Conservation (phyloP, 2,113 vertebrate genomes). For the Saccopteryx bilineata region DNA sequence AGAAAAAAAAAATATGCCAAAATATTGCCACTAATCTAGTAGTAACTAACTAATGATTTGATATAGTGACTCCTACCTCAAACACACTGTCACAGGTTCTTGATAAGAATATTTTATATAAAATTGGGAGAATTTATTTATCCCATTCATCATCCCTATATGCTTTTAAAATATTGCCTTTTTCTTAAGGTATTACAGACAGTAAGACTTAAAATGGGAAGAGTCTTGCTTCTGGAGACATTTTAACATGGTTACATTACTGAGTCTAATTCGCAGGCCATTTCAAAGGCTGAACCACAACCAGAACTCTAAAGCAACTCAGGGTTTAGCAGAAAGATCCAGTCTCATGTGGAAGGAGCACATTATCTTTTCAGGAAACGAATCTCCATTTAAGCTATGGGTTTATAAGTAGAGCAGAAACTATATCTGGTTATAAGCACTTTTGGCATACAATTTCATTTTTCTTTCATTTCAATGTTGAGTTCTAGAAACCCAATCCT, state of each 20-base stretch:
- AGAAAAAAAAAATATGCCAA: background rate
- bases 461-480: background rate
- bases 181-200: background rate
- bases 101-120: background rate
- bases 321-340: background rate
- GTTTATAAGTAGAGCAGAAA: background rate
- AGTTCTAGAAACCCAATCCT: background rate
- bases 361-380: background rate
- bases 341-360: background rate
- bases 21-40: background rate
- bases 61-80: background rate
- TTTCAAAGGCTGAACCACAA: background rate
- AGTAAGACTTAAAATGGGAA: constrained; percentile 25
- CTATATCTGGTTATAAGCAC: background rate
- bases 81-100: background rate
- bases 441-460: background rate
- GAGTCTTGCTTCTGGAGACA: background rate
- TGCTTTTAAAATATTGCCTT: background rate
- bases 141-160: background rate
- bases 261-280: background rate
- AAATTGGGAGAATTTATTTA: background rate
- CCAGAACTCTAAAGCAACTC: background rate
- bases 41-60: background rate
- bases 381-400: background rate
- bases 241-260: background rate